Percentiles rank a stretch among this genome's conserved stretches.
Evolutionary conservation across 1,140 invertebrate species (phyloP).

Genomic region (Drosophila pandora): DNA sequence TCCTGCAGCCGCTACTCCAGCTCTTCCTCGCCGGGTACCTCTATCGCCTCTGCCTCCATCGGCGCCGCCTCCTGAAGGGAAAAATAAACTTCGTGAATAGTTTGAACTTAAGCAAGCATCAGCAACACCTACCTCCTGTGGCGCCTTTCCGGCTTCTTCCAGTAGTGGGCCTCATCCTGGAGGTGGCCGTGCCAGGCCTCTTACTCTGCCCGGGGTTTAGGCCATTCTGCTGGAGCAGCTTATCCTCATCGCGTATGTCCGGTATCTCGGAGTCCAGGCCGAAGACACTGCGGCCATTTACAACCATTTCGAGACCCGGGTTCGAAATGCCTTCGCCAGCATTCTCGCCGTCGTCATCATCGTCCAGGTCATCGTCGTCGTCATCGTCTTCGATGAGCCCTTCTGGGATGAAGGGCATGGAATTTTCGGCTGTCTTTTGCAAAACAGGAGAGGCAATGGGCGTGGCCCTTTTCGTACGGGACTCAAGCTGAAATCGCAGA

Average conservation of each 20-base stretch:
- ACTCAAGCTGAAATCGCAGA: constrained; percentile 73
- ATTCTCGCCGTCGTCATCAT: constrained; percentile 7
- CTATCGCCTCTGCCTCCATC: not conserved
- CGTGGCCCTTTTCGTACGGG: constrained; percentile 64
- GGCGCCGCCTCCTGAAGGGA: not conserved
- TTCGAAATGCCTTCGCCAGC: not conserved
- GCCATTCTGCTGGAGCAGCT: constrained; percentile 39
- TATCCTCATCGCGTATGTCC: constrained; percentile 74
- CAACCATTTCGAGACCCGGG: constrained; percentile 29
- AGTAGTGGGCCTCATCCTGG: constrained; percentile 75
- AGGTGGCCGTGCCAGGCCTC: constrained; percentile 67
- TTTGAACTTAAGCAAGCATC: too few relatives aligned
- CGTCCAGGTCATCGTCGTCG: constrained; percentile 56
- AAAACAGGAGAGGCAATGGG: constrained; percentile 67
- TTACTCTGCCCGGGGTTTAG: constrained; percentile 17
- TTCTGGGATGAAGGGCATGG: constrained; percentile 80
- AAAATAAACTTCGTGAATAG: not conserved
- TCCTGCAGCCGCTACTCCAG: not conserved
- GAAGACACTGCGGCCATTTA: constrained; percentile 39
- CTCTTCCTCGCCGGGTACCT: not conserved
- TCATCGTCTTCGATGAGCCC: constrained; percentile 78
- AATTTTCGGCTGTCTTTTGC: constrained; percentile 68
- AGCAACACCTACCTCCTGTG: constrained; percentile 5
- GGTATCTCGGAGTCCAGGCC: constrained; percentile 70
- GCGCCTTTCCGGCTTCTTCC: constrained; percentile 61